phyloP scores from a whole-genome alignment of 1,140 invertebrate species.

The Calliphora vicina region DNA sequence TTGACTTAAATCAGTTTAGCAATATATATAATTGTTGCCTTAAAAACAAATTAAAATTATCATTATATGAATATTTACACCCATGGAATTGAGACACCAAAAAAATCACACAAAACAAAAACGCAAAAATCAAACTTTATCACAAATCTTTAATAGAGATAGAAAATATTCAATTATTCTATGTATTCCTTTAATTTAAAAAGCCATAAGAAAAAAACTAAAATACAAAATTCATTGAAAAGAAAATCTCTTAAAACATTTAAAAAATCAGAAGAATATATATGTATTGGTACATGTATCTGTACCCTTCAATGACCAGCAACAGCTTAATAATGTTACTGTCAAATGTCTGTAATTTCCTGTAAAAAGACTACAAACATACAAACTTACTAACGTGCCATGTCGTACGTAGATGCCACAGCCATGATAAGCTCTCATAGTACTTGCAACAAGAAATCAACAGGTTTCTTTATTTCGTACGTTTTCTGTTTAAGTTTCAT shows the following conservation, averaged over 20 bases:
- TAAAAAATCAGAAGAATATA: not conserved
- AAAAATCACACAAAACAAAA: too few species aligned
- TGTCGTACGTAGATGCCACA: not conserved
- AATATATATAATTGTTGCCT: too few species aligned
- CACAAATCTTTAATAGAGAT: too few species aligned
- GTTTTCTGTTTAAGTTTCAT: not conserved
- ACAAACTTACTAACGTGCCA: not conserved
- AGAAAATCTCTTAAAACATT: not conserved
- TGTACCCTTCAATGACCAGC: not conserved
- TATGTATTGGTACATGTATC: not conserved
- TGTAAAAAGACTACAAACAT: not conserved
- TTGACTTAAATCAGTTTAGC: too few species aligned
- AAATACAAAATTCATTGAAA: not conserved
- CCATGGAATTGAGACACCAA: too few species aligned
- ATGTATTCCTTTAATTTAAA: too few species aligned
- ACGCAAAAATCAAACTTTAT: too few species aligned
- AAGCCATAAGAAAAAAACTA: too few species aligned
- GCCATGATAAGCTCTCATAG: not conserved
- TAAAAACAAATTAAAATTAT: too few species aligned
- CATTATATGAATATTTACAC: too few species aligned
- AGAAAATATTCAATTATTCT: too few species aligned
- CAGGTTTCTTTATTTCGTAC: not conserved
- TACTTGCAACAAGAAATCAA: not conserved
- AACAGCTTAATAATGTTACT: constrained; percentile 15
- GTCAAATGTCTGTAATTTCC: constrained; percentile 14